These are phyloP conservation scores for Crotalus tigris DNA, from an alignment of 2,113 vertebrate genomes.

Conservation along the genomic window DNA sequence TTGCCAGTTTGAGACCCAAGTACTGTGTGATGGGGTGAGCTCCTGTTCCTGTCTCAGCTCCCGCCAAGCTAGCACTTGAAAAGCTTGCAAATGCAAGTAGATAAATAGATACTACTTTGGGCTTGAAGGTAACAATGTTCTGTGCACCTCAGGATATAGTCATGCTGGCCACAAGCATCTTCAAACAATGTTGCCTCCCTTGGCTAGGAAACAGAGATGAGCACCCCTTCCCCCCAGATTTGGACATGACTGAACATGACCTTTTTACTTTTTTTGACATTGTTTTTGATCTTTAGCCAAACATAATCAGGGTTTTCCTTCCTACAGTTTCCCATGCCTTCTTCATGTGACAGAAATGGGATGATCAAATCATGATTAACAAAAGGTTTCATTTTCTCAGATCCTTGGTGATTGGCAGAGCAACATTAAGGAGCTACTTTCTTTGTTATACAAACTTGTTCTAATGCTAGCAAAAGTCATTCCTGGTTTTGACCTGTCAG, in stretches of 20 bases:
- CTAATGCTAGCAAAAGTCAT: rapidly evolving
- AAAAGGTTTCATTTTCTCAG: not conserved
- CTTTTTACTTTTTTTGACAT: too few relatives aligned
- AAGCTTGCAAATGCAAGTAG: not conserved
- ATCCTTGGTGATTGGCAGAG: not conserved
- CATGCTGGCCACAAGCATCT: not conserved
- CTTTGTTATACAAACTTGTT: not conserved
- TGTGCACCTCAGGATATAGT: not conserved
- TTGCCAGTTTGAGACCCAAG: not conserved
- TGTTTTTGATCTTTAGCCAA: not conserved
- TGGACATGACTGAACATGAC: not conserved
- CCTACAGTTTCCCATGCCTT: not conserved
- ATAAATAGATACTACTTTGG: not conserved
- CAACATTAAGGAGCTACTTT: not conserved
- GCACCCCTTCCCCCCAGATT: too few relatives aligned
- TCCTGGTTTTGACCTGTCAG: not conserved
- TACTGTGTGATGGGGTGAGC: not conserved
- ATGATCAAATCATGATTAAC: too few relatives aligned
- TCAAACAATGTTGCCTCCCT: not conserved
- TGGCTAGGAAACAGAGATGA: not conserved
- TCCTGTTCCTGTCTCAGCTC: too few relatives aligned
- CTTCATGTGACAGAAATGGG: too few relatives aligned
- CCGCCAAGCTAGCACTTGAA: not conserved
- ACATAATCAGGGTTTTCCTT: not conserved
- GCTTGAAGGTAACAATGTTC: not conserved